Conservation (phyloP, 2,113 vertebrate genomes). For the Calidris pugnax region DNA sequence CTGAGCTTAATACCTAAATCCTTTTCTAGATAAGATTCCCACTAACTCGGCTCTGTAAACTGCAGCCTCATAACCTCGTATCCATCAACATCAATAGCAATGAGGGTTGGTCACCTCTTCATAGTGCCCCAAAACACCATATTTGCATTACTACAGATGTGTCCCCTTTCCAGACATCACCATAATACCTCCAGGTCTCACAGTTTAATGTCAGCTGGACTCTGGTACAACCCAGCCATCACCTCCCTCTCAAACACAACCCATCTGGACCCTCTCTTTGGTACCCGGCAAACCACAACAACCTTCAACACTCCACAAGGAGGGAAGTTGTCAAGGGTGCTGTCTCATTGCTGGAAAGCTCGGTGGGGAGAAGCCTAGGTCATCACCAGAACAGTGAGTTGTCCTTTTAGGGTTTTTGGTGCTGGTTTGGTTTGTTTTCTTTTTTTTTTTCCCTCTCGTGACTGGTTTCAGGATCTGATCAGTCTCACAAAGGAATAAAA, state of each 20-base stretch:
- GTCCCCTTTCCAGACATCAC: not conserved
- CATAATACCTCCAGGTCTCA: not conserved
- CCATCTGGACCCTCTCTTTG: accelerated
- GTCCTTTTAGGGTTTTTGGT: not conserved
- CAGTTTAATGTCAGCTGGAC: accelerated
- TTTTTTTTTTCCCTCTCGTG: not conserved
- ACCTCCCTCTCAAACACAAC: not conserved
- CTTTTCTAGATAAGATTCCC: not conserved
- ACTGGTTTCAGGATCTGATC: not conserved
- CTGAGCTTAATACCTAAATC: not conserved
- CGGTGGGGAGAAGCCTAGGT: not conserved
- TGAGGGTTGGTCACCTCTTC: not conserved
- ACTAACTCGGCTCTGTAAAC: not conserved
- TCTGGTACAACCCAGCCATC: not conserved
- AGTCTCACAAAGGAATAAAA: not conserved
- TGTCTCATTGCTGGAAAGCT: not conserved
- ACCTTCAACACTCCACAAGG: not conserved
- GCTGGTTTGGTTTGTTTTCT: not conserved
- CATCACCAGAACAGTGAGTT: not conserved
- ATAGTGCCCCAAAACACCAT: not conserved
- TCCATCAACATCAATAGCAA: accelerated
- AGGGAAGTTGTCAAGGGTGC: not conserved
- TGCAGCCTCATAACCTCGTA: not conserved
- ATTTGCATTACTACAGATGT: not conserved
- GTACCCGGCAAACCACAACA: not conserved